Evolutionary conservation across 2,797 vertebrate species (phyloP), one percentile per base, ranked within the genome.

Genomic region (Scleropages formosus): DNA sequence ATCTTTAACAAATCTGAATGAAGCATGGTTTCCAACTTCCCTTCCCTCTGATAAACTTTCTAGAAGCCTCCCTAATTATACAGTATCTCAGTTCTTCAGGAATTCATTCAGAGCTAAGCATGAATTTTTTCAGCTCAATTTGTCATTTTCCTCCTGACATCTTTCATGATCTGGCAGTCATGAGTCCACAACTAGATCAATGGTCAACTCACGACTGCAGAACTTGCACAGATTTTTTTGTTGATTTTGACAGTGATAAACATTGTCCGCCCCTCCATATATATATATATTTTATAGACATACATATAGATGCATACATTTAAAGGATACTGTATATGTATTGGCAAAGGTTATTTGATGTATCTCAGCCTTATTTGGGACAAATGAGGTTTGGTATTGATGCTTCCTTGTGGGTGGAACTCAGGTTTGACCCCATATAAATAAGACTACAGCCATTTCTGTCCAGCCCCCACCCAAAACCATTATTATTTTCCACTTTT

Each of bases 71-170:
- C 39, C 46, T 15, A 27, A 16, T 27, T 47, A 51, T 64, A 53
- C 53, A 49, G 49, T 58, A 73, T 63, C 60, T 65, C 53, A 66
- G 58, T 39, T 75, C 24, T 67, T 26, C n/a, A 44, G 24, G 49
- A 74, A 65, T 66, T 46, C 61, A 27, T 65, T 64, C 62, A 53
- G 39, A 62, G n/a, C 20, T 22, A 24, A 31, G n/a, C 61, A 74
- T 74, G 44, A 51, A 69, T 49, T 18, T 10, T 22, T n/a, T 22
- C 24, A 9, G 47, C 31, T 74, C 11, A 20, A 65, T 15, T 56
- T 65, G 49, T 65, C 62, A 58, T 51, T 75, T 47, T 75, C 9
- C 51, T 56, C 9, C 26, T 9, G 24, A 49, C n/a, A 58, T 75
- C 49, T 53, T 15, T n/a, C 73, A 67, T 53, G n/a, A 51, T 26